A percentile compares a stretch with the other conserved stretches of the same genome.
Evolutionary conservation across 2,797 vertebrate species (phyloP).

Genomic region (Crax fasciolata): DNA sequence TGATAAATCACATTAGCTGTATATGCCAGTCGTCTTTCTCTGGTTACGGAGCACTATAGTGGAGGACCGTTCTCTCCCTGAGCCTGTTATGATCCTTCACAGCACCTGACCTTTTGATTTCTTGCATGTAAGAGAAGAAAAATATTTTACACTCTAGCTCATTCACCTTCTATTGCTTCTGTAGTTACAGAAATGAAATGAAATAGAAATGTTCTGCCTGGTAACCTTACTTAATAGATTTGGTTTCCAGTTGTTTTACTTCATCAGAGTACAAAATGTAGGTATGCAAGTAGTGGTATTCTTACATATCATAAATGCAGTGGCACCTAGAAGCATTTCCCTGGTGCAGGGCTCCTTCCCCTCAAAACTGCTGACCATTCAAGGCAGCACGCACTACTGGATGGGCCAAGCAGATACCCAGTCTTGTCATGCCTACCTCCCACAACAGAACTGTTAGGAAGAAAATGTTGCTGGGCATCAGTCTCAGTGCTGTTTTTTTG

Average conservation of each 20-base stretch:
- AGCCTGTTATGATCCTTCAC: slow-evolving; percentile 26
- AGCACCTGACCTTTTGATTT: slow-evolving; percentile 55
- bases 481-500: neutral
- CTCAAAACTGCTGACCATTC: neutral
- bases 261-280: neutral
- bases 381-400: neutral
- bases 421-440: neutral
- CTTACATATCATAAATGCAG: neutral
- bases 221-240: slow-evolving; percentile 13
- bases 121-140: slow-evolving; percentile 39
- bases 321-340: neutral
- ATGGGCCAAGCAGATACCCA: neutral
- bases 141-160: slow-evolving; percentile 39
- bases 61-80: slow-evolving; percentile 19
- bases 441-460: neutral
- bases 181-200: slow-evolving; percentile 44
- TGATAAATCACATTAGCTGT: slow-evolving; percentile 63
- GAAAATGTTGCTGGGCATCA: neutral
- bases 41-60: neutral
- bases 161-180: neutral
- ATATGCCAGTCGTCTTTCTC: neutral
- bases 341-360: neutral
- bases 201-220: slow-evolving; percentile 27
- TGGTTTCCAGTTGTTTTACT: slow-evolving; percentile 19
- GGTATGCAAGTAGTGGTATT: neutral